Percentiles rank a stretch among this genome's conserved stretches.
phyloP scores from a whole-genome alignment of 2,797 vertebrate genomes.

The Falco naumanni region DNA sequence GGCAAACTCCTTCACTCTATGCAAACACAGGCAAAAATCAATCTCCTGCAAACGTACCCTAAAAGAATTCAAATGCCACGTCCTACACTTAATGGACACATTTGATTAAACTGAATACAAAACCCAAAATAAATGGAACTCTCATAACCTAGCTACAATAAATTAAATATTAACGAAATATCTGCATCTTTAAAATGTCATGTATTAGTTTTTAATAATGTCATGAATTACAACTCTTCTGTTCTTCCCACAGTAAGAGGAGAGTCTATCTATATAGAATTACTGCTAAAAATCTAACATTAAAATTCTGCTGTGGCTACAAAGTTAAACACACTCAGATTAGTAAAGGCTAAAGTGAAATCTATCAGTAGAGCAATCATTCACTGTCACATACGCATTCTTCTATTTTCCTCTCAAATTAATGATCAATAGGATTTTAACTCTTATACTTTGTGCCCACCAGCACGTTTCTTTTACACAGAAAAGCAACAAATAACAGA shows the following conservation, averaged over 20 bases:
- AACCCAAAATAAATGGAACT: background rate
- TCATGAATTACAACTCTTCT: background rate
- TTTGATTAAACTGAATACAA: conserved; percentile 3
- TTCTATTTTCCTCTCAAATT: background rate
- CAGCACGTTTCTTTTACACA: background rate
- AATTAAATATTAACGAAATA: background rate
- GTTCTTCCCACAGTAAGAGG: background rate
- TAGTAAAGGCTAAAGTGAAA: background rate
- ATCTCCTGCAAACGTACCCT: background rate
- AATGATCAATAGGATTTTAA: background rate
- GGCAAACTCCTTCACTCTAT: conserved; percentile 37
- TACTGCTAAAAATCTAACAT: background rate
- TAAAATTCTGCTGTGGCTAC: background rate
- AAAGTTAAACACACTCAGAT: background rate
- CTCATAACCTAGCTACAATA: background rate
- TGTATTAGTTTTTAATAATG: background rate
- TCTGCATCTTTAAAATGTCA: background rate
- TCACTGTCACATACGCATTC: background rate
- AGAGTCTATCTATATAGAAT: background rate
- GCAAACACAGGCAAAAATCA: conserved; percentile 43
- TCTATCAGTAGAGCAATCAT: background rate
- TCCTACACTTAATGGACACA: background rate
- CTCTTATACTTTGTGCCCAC: background rate
- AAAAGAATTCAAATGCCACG: conserved; percentile 26
- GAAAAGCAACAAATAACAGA: background rate